These are phyloP conservation scores for Bradynema listronoti DNA, from an alignment of 1,140 invertebrate species.

Conservation along the genomic window DNA sequence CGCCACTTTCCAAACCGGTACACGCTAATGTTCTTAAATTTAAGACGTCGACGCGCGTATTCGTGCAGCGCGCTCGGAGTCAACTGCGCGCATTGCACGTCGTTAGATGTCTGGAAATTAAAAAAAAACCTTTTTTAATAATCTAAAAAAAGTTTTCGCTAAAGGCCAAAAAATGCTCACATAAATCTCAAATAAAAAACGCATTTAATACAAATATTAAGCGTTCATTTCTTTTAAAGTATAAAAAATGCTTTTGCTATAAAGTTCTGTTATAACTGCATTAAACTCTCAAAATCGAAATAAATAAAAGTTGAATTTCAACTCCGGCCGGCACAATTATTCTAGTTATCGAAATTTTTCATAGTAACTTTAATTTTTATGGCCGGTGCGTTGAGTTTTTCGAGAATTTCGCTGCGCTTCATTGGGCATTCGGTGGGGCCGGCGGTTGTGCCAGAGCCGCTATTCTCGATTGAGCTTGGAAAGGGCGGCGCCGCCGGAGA, in stretches of 20 bases:
- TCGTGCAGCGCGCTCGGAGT: conserved; percentile 32
- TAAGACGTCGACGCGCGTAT: conserved; percentile 35
- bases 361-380: conserved; percentile 37
- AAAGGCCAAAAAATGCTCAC: too few species aligned
- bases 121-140: too few species aligned
- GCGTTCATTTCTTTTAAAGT: too few species aligned
- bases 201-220: too few species aligned
- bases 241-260: too few species aligned
- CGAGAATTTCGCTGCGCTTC: conserved; percentile 10
- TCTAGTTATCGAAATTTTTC: too few species aligned
- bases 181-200: too few species aligned
- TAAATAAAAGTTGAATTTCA: too few species aligned
- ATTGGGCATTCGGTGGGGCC: background rate
- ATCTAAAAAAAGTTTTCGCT: too few species aligned
- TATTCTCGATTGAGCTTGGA: background rate
- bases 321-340: too few species aligned
- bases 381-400: conserved; percentile 22
- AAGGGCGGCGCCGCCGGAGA: background rate
- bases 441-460: background rate
- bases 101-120: conserved; percentile 19
- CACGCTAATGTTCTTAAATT: conserved; percentile 44
- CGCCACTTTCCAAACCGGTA: conserved; percentile 43
- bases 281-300: too few species aligned
- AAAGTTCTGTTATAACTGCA: too few species aligned
- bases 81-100: conserved; percentile 25